phyloP scores from a whole-genome alignment of 2,797 vertebrate species.

The Anabas testudineus region DNA sequence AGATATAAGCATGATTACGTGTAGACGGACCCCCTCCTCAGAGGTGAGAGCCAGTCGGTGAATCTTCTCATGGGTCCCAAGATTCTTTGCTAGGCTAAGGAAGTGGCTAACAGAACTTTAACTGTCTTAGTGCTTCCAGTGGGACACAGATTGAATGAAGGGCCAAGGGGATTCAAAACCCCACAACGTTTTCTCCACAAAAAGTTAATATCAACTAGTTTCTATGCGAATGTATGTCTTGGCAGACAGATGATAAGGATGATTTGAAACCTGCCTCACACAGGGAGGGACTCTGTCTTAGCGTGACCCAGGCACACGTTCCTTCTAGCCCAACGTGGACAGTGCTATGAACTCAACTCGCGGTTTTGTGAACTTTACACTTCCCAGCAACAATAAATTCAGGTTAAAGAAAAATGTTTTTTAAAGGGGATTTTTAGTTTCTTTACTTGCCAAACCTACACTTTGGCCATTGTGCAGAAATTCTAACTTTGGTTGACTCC shows the following conservation, averaged over 20 bases:
- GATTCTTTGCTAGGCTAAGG: slow-evolving; percentile 48
- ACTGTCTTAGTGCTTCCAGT: slow-evolving; percentile 66
- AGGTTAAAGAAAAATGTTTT: slow-evolving; percentile 46
- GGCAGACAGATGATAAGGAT: slow-evolving; percentile 23
- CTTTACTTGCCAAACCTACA: slow-evolving; percentile 62
- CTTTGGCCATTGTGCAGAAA: slow-evolving; percentile 78
- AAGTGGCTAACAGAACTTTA: slow-evolving; percentile 48
- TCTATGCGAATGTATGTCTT: slow-evolving; percentile 36
- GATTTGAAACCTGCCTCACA: slow-evolving; percentile 31
- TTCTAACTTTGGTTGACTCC: slow-evolving; percentile 81
- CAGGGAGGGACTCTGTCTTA: slow-evolving; percentile 11
- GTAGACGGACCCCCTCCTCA: slow-evolving; percentile 58
- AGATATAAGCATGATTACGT: slow-evolving; percentile 56
- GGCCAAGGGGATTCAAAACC: slow-evolving; percentile 53
- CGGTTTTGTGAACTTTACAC: slow-evolving; percentile 43
- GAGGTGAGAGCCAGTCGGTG: slow-evolving; percentile 48
- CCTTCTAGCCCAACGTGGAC: slow-evolving; percentile 31
- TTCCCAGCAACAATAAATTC: slow-evolving; percentile 63
- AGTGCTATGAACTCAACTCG: slow-evolving; percentile 59
- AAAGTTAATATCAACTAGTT: slow-evolving; percentile 19
- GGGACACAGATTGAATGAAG: slow-evolving; percentile 43
- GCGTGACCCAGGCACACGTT: slow-evolving; percentile 24
- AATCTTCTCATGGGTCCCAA: slow-evolving; percentile 49
- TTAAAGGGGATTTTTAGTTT: slow-evolving; percentile 46
- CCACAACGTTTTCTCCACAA: slow-evolving; percentile 35